phyloP scores from a whole-genome alignment of 2,113 vertebrate species.

The Cavia porcellus region DNA sequence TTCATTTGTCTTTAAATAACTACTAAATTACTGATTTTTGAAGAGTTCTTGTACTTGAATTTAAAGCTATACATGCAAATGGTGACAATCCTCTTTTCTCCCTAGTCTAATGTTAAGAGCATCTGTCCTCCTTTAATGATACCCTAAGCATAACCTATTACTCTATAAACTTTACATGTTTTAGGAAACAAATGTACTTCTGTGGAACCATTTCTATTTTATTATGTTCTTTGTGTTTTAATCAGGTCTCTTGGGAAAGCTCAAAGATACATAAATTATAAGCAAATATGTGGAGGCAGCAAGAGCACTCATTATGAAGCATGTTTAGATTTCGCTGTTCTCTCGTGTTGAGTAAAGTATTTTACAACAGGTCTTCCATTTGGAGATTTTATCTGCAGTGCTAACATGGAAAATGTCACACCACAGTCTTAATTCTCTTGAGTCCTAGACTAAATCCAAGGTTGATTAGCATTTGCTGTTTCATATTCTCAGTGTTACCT shows the following conservation, averaged over 20 bases:
- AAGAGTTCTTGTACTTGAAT: conserved; percentile 16
- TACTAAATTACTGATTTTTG: conserved; percentile 29
- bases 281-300: conserved; percentile 41
- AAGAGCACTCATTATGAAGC: background rate
- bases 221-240: conserved; percentile 73
- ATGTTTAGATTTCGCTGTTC: conserved; percentile 13
- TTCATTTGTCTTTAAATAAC: conserved; percentile 43
- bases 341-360: background rate
- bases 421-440: background rate
- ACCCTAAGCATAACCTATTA: background rate
- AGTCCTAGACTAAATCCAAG: background rate
- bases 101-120: background rate
- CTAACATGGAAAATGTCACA: background rate
- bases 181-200: conserved; percentile 46
- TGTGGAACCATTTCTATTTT: conserved; percentile 68
- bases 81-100: background rate
- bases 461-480: background rate
- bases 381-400: background rate
- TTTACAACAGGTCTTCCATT: background rate
- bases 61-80: conserved; percentile 22
- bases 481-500: background rate
- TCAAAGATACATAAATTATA: conserved; percentile 28
- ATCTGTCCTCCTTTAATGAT: conserved; percentile 51
- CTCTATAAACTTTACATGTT: background rate
- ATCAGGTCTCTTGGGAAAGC: conserved; percentile 69